Evolutionary conservation across 2,888 invertebrate species (phyloP).

Genomic region (Platynereis dumerilii): DNA sequence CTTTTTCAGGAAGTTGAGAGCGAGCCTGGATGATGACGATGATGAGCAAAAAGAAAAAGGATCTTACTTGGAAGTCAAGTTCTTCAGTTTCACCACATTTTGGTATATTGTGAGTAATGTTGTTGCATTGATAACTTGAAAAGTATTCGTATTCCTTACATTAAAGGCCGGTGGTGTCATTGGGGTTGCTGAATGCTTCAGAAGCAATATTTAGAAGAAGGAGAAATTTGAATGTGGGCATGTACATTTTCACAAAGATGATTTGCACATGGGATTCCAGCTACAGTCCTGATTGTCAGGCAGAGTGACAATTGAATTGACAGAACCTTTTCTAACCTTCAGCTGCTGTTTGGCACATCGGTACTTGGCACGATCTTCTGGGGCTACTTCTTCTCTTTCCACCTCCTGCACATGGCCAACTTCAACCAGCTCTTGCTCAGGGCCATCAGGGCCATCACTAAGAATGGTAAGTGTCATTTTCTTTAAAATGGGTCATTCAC

Average conservation of each 20-base stretch:
- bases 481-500: not conserved
- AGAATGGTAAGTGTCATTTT: slow-evolving; percentile 57
- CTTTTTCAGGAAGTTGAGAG: not conserved
- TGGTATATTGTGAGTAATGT: slow-evolving; percentile 54
- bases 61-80: slow-evolving; percentile 52
- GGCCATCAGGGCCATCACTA: slow-evolving; percentile 60
- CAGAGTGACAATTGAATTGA: too few relatives aligned
- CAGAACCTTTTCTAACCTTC: too few relatives aligned
- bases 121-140: too few relatives aligned
- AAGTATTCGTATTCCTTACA: too few relatives aligned
- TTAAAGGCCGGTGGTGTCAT: too few relatives aligned
- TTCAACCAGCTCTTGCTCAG: slow-evolving; percentile 59
- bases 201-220: too few relatives aligned
- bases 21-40: slow-evolving; percentile 39
- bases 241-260: too few relatives aligned
- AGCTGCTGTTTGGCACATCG: slow-evolving; percentile 55
- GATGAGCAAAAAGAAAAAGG: slow-evolving; percentile 36
- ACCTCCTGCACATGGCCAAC: slow-evolving; percentile 58
- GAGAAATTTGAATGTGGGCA: too few relatives aligned
- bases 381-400: slow-evolving; percentile 61
- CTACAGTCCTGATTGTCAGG: too few relatives aligned
- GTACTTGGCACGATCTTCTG: slow-evolving; percentile 55
- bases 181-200: too few relatives aligned
- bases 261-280: too few relatives aligned
- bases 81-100: slow-evolving; percentile 54